Conservation (phyloP, 2,888 invertebrate genomes). For the Trichacis sp. region DNA sequence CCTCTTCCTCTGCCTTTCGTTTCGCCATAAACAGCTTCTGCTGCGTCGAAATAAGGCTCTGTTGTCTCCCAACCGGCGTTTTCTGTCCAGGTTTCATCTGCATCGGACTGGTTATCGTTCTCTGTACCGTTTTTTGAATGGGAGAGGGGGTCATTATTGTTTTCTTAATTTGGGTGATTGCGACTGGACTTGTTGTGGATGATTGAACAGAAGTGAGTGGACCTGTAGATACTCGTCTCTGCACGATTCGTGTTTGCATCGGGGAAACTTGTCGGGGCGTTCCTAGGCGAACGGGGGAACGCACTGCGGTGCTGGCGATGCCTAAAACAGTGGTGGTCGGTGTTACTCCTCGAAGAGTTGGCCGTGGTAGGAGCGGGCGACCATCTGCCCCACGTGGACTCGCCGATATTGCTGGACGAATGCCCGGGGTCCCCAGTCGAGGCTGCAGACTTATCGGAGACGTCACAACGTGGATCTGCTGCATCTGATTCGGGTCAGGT, state of each 20-base stretch:
- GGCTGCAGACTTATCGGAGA: slow-evolving; percentile 56
- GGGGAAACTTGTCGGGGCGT: slow-evolving; percentile 39
- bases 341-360: slow-evolving; percentile 53
- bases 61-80: slow-evolving; percentile 49
- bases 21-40: slow-evolving; percentile 65
- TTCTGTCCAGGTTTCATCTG: slow-evolving; percentile 54
- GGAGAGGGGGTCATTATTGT: slow-evolving; percentile 51
- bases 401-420: slow-evolving; percentile 49
- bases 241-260: slow-evolving; percentile 19
- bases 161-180: slow-evolving; percentile 55
- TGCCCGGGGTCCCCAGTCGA: slow-evolving; percentile 50
- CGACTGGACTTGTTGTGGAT: slow-evolving; percentile 45
- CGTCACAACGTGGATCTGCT: slow-evolving; percentile 63
- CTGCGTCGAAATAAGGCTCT: slow-evolving; percentile 61
- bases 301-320: slow-evolving; percentile 45
- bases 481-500: slow-evolving; percentile 62
- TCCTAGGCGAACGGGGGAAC: slow-evolving; percentile 56
- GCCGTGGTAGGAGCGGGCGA: slow-evolving; percentile 59
- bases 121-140: slow-evolving; percentile 51
- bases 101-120: slow-evolving; percentile 47
- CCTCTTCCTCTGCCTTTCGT: slow-evolving; percentile 64
- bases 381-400: slow-evolving; percentile 53
- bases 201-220: slow-evolving; percentile 41
- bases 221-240: slow-evolving; percentile 40
- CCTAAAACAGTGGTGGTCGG: slow-evolving; percentile 40